A percentile compares a stretch with the other conserved stretches of the same genome.
Evolutionary conservation across 2,113 vertebrate genomes (phyloP).

Genomic region (Carollia perspicillata): DNA sequence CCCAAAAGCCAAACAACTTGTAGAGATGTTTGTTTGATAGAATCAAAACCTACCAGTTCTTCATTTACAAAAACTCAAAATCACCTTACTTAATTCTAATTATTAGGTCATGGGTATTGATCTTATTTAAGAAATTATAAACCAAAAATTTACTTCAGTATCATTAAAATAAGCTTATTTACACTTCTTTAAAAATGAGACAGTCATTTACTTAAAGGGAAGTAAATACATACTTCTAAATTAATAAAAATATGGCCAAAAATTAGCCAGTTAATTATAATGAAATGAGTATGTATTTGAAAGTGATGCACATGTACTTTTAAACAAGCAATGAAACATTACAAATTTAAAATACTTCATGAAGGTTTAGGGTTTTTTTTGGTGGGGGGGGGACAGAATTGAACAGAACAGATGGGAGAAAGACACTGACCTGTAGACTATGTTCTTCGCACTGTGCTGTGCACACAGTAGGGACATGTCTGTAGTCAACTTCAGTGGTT

Average conservation of each 20-base stretch:
- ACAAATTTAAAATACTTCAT: neutral
- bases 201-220: neutral
- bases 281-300: neutral
- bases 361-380: neutral
- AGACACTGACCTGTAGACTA: neutral
- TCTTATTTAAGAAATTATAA: conserved; percentile 12
- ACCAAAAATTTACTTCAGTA: neutral
- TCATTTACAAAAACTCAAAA: neutral
- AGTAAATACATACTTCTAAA: neutral
- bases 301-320: neutral
- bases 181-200: neutral
- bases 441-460: neutral
- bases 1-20: neutral
- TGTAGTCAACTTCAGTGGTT: conserved; percentile 19
- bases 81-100: neutral
- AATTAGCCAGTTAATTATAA: neutral
- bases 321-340: neutral
- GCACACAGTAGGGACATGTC: conserved; percentile 45
- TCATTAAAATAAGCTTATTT: neutral
- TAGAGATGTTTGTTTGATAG: neutral
- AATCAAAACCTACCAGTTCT: neutral
- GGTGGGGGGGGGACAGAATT: neutral
- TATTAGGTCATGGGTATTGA: neutral
- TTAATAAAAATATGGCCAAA: neutral
- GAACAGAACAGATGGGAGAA: neutral